Evolutionary conservation across 2,113 vertebrate species (phyloP), one percentile per base, ranked within the genome.

Genomic region (Pterophyllum scalare): DNA sequence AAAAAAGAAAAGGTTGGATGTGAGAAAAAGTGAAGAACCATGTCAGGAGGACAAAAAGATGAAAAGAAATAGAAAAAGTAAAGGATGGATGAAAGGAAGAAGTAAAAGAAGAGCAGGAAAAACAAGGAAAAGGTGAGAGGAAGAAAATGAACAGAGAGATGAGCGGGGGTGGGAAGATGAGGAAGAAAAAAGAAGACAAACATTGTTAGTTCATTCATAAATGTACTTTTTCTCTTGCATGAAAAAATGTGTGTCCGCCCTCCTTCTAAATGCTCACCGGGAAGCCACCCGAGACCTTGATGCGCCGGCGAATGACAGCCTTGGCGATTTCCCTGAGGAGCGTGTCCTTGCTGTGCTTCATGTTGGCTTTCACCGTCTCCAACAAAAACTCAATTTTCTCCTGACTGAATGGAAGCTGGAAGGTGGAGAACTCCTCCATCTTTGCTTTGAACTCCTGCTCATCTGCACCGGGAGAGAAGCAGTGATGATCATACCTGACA

Each of bases 391-490:
- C 9, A 1, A 83, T 83, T 86, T 92, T 90, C 38, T 92, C 79
- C 40, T 65, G 72, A 35, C 9, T 87, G 81, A 75, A 93, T 19
- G 90, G 85, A 9, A 1, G 52, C 77, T 90, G 91, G 81, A 93
- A 91, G 31, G 93, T 93, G 57, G 85, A 62, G 85, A 86, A 94
- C 75, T 91, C 74, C 40, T 80, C 56, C 91, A 90, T 92, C 84
- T 40, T 90, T 12, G 76, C 70, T 40, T 58, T 76, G 5, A 82
- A 26, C 62, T 92, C 89, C 2, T 52, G 49, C 26, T 72, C 26
- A 72, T 72, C 67, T 72, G 46, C 26, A 52, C 17, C 46, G n/a
- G 67, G 13, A 72, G 46, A 72, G 6, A 54, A 31, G 19, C 28
- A 19, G 6, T 52, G 46, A 54, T 72, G 46, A 54, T 72, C 6